Evolutionary conservation across 2,888 invertebrate genomes (phyloP), one percentile per base, ranked within the genome.

Genomic region (Trichogramma evanescens): DNA sequence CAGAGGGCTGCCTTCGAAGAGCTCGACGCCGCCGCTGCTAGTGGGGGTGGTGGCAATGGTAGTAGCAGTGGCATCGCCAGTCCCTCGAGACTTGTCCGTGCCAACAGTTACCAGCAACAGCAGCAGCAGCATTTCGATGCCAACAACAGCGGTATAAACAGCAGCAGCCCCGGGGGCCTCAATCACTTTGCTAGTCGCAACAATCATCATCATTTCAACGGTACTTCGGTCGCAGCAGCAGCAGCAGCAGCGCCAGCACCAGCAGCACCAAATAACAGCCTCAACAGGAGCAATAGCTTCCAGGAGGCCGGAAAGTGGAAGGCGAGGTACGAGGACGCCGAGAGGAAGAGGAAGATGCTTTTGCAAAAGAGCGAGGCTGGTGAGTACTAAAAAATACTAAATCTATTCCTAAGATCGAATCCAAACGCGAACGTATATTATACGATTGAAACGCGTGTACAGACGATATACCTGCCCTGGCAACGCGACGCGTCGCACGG

Each of bases 281-380:
- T 60, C n/a, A 43, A 56, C 10, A 5, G 61, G 5, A 61, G 61
- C 55, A 61, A 63, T 40, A 61, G 63, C 56, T 63, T 61, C 39
- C 55, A 58, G 26, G 61, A 61, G 42, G 61, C 61, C 8, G 13
- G 45, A 42, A 73, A 72, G 59, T 89, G 88, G 88, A 87, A 85
- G 79, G 80, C 78, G 65, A 86, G 85, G 79, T 88, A 83, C 74
- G 88, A 89, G 70, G 89, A 89, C 50, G 82, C 85, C 5, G 89
- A 89, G 74, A 82, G 84, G 70, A 85, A 83, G 74, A 81, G 88
- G 75, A 88, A 88, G 76, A 75, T 82, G 53, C 77, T 87, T 68
- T 81, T 88, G 55, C 82, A 85, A 65, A 85, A 87, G 76, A 83
- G 84, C 63, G 89, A 89, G 80, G 85, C 86, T 82, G 84, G 89